Conservation (phyloP, 2,797 vertebrate genomes). For the Chaenodraco wilsoni region DNA sequence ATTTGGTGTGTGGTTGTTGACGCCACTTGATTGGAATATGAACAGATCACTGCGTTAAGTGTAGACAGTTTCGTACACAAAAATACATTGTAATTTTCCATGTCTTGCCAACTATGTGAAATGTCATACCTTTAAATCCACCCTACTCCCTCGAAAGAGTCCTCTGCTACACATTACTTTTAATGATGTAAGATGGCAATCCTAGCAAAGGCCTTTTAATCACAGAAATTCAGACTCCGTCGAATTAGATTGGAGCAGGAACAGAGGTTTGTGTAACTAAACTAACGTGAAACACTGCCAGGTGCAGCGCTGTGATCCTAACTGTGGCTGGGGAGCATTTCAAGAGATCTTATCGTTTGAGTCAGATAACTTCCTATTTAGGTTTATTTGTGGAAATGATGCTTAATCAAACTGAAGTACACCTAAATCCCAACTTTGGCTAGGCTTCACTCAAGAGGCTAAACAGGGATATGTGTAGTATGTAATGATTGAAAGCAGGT, state of each 20-base stretch:
- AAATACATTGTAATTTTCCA: conserved; percentile 34
- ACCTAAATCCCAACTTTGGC: conserved; percentile 23
- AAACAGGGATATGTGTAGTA: neutral
- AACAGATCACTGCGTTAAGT: conserved; percentile 6
- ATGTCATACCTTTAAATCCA: conserved; percentile 48
- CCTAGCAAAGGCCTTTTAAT: conserved; percentile 64
- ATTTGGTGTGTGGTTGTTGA: conserved; percentile 4
- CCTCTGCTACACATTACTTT: conserved; percentile 43
- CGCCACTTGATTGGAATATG: conserved; percentile 4
- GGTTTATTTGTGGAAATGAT: conserved; percentile 45
- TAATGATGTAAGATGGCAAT: conserved; percentile 53
- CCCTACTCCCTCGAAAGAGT: conserved; percentile 40
- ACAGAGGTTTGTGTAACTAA: conserved; percentile 51
- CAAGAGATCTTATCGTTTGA: conserved; percentile 42
- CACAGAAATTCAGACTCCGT: conserved; percentile 60
- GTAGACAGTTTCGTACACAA: conserved; percentile 6
- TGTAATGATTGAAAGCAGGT: conserved; percentile 5
- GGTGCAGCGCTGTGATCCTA: conserved; percentile 39
- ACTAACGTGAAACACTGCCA: conserved; percentile 48
- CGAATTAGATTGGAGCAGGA: conserved; percentile 63
- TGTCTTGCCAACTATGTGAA: conserved; percentile 40
- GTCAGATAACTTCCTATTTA: conserved; percentile 53
- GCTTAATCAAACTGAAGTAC: conserved; percentile 34
- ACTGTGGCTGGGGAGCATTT: conserved; percentile 42
- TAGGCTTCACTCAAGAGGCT: neutral